Percentiles rank a stretch among this genome's conserved stretches.
phyloP scores from a whole-genome alignment of 2,888 invertebrate genomes.

The Phaonia tiefii region DNA sequence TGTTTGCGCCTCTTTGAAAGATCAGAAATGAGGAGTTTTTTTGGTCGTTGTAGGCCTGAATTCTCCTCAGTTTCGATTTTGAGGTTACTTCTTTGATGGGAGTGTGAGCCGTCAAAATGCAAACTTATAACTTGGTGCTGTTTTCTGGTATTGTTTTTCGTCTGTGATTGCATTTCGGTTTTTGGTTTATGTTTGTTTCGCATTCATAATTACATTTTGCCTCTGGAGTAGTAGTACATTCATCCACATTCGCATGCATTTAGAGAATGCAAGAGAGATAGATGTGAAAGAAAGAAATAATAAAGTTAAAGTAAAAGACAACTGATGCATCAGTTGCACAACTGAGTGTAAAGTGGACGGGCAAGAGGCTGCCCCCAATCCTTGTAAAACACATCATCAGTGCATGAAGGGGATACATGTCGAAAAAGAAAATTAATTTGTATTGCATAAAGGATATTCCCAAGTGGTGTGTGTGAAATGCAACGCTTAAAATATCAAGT shows the following conservation, averaged over 20 bases:
- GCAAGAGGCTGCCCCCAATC: no score
- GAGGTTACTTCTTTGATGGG: constrained; percentile 57
- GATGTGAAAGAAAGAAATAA: constrained; percentile 40
- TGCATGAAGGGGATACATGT: constrained; percentile 1
- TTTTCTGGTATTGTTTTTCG: constrained; percentile 43
- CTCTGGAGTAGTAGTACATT: constrained; percentile 58
- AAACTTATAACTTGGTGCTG: constrained; percentile 54
- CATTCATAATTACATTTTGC: constrained; percentile 67
- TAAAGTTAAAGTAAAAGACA: constrained; percentile 46
- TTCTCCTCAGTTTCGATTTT: constrained; percentile 46
- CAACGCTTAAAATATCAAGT: constrained; percentile 24
- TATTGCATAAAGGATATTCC: constrained; percentile 48
- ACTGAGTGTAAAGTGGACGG: background rate
- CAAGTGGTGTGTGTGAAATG: constrained; percentile 44
- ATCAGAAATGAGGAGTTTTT: background rate
- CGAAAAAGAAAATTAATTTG: constrained; percentile 54
- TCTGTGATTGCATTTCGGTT: constrained; percentile 64
- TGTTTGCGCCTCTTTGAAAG: constrained; percentile 4
- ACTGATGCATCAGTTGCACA: constrained; percentile 14
- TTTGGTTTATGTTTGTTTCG: constrained; percentile 52
- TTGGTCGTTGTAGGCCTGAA: constrained; percentile 21
- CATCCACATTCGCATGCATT: constrained; percentile 36
- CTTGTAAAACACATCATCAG: no score
- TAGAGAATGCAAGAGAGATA: background rate
- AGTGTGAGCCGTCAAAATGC: constrained; percentile 66